Base-by-base conservation (phyloP, 53 echinoderm and acorn worm species). In the Henricia sp. region DNA sequence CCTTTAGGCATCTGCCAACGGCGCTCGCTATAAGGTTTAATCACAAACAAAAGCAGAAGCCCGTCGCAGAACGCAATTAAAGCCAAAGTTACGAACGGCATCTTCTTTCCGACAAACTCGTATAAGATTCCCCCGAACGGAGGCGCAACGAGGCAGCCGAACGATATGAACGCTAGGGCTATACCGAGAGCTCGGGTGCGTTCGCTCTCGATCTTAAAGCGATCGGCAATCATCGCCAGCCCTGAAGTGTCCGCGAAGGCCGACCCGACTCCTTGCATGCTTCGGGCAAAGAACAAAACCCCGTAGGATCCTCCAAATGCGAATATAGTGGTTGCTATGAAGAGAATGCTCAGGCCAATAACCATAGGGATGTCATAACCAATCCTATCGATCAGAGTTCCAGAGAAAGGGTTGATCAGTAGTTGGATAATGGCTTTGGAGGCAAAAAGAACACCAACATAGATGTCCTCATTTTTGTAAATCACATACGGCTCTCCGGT, bases 281-380 rank as follows among this genome's bases (percentile, higher is more conserved):
- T 97, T 27, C 97, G 86, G 1, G 97, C 97, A 24, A 97, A 57
- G 71, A 97, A 92, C 30, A 97, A 50, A 21, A 97, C 78, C 1
- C 88, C 90, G 71, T 97, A 97, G 28, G 85, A 94, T 26, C 85
- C 83, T 14, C 97, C 97, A 71, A 94, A 94, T 24, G 97, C 97
- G 63, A 94, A 97, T 17, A 97, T 84, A 3, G 94, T 88, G 23
- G 97, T 97, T 13, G 97, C 97, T 4, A 97, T 4, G 83, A 97
- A 97, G 86, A 97, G 94, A 16, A 97, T 83, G n/a, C 86, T 50
- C 29, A 97, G 77, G 27, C 97, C 97, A 25, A 94, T 90, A 66
- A 97, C 92, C 90, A 97, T 92, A 10, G 97, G 97, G 44, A 97
- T 97, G 54, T 97, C 97, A 57, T 97, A 97, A 42, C 97, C 97